These are phyloP conservation scores for Aplocera efformata DNA, from an alignment of 2,888 invertebrate genomes.

Conservation along the genomic window DNA sequence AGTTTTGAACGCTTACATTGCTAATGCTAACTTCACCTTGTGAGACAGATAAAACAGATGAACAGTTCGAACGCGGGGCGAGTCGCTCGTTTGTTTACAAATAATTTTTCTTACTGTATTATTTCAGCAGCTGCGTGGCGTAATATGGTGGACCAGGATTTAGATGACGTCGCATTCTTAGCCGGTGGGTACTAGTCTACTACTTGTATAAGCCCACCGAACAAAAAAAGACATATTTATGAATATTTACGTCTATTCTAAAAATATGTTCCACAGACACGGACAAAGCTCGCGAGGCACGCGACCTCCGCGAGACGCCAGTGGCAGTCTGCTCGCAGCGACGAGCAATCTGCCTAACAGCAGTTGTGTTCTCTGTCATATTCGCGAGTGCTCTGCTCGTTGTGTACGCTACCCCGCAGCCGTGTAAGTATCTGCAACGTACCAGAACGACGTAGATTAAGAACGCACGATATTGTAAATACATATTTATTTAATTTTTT, in stretches of 20 bases:
- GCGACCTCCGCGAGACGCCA: conserved; percentile 74
- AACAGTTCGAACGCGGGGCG: too few relatives aligned
- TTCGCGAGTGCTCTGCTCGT: conserved; percentile 92
- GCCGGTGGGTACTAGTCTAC: conserved; percentile 84
- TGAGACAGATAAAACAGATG: too few relatives aligned
- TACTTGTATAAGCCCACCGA: too few relatives aligned
- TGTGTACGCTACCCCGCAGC: conserved; percentile 93
- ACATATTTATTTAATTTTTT: too few relatives aligned
- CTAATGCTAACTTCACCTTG: too few relatives aligned
- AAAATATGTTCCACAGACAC: conserved; percentile 47
- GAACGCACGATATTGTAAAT: too few relatives aligned
- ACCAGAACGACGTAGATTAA: too few relatives aligned
- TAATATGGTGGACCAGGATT: conserved; percentile 93
- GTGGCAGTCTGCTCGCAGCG: conserved; percentile 94
- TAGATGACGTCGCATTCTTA: conserved; percentile 95
- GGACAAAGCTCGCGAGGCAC: conserved; percentile 68
- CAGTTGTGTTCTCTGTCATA: conserved; percentile 88
- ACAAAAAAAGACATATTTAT: too few relatives aligned
- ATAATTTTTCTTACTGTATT: neutral
- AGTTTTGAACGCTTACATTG: too few relatives aligned
- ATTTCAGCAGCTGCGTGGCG: conserved; percentile 79
- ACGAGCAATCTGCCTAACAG: conserved; percentile 90
- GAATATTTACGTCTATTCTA: too few relatives aligned
- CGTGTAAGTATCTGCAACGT: conserved; percentile 78
- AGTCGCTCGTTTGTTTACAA: too few relatives aligned